These are phyloP conservation scores for Caenorhabditis afra DNA, from an alignment of 2,888 invertebrate genomes.

Conservation along the genomic window DNA sequence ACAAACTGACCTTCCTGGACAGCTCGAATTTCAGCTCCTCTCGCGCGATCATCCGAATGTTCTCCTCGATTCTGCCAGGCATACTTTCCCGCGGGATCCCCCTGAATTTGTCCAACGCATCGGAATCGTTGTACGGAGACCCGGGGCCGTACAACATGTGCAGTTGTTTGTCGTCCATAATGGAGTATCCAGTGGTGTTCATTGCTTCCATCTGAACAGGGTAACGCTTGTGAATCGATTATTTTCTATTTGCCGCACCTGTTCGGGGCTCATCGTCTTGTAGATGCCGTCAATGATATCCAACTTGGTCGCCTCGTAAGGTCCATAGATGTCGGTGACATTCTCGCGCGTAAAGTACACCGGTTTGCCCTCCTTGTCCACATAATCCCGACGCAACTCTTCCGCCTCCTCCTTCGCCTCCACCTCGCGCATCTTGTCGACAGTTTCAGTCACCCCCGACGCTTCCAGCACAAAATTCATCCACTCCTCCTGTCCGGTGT, in stretches of 20 bases:
- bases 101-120: conserved; percentile 54
- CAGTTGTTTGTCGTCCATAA: conserved; percentile 62
- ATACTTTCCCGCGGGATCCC: conserved; percentile 50
- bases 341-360: conserved; percentile 60
- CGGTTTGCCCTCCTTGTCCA: conserved; percentile 58
- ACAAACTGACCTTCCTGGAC: conserved; percentile 27
- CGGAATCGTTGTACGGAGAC: conserved; percentile 68
- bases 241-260: background rate
- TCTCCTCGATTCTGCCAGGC: conserved; percentile 58
- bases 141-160: conserved; percentile 65
- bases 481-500: conserved; percentile 72
- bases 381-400: conserved; percentile 49
- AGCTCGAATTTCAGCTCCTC: conserved; percentile 60
- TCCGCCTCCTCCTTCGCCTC: conserved; percentile 58
- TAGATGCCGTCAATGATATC: conserved; percentile 60
- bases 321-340: conserved; percentile 57
- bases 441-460: conserved; percentile 72
- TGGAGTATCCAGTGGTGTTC: conserved; percentile 69
- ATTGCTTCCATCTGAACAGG: conserved; percentile 59
- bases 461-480: conserved; percentile 78
- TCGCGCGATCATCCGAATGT: conserved; percentile 58
- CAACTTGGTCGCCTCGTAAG: conserved; percentile 57
- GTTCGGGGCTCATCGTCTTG: conserved; percentile 34
- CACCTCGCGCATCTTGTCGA: conserved; percentile 50
- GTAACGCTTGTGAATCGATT: background rate